phyloP scores from a whole-genome alignment of 1,140 invertebrate species.

The Leucophenga varia region DNA sequence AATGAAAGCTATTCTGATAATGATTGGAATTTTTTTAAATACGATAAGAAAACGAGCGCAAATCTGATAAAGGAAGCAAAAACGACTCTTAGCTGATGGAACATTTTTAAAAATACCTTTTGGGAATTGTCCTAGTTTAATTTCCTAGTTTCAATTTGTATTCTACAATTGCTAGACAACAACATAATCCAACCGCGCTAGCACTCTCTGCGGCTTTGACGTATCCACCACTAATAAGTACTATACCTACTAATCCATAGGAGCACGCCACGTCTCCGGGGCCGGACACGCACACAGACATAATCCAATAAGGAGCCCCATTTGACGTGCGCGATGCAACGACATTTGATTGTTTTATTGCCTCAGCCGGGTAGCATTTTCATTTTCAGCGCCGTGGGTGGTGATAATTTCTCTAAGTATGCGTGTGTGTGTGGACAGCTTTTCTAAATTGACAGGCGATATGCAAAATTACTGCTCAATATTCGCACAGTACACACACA shows the following conservation, averaged over 20 bases:
- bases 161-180: conserved; percentile 8
- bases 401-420: conserved; percentile 8
- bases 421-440: neutral
- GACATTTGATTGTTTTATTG: conserved; percentile 44
- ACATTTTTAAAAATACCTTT: too few species aligned
- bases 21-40: too few species aligned
- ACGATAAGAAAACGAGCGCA: too few species aligned
- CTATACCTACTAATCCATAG: conserved; percentile 30
- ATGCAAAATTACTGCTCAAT: conserved; percentile 17
- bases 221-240: conserved; percentile 26
- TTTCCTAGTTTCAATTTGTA: neutral
- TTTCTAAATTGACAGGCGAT: conserved; percentile 13
- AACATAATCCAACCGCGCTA: conserved; percentile 29
- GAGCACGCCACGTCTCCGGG: conserved; percentile 25
- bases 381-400: conserved; percentile 16
- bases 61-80: too few species aligned
- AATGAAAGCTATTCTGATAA: too few species aligned
- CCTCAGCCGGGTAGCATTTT: conserved; percentile 28
- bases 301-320: conserved; percentile 42
- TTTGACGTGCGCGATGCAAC: conserved; percentile 15
- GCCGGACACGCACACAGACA: conserved; percentile 12
- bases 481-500: neutral
- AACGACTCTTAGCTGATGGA: too few species aligned
- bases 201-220: conserved; percentile 11
- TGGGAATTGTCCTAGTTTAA: too few species aligned